Base-by-base conservation (phyloP, 2,797 vertebrate genomes). In the Jordanella pulchra region DNA sequence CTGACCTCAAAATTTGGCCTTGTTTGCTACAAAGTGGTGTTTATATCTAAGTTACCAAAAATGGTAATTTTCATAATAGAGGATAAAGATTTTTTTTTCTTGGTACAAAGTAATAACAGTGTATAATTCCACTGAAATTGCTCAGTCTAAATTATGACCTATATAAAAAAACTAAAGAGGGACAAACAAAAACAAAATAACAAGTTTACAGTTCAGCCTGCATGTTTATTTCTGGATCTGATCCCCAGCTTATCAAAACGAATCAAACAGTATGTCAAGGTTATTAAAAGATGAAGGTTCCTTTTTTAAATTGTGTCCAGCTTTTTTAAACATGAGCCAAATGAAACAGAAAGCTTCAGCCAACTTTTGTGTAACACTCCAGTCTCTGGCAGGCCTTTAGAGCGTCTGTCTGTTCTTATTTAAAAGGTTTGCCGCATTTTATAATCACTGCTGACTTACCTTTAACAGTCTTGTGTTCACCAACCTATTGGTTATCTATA, bases 221-320 rank as follows among this genome's bases (percentile, higher is more conserved):
- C 30, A 55, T 44, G 60, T 63, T 14, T 63, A 54, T 30, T 60
- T 53, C 58, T 45, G 45, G 18, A 60, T 64, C 18, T 42, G 9
- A 21, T 51, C 47, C 9, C 32, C 14, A 10, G 18, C 63, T 18
- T 51, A 39, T 39, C 50, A 51, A 14, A 63, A 23, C 7, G 27
- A 11, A 72, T 47, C 21, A 64, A 25, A 64, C 18, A 80, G 44
- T 70, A 48, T 63, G 44, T 45, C 42, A 69, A 67, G 58, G 66
- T 80, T 51, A 69, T 56, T 44, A 65, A 65, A 76, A 67, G 17
- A 69, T 58, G 21, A 30, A 76, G 32, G 32, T 55, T 13, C 21
- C 58, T 69, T 73, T 63, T 69, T 63, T 15, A 54, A 63, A 53
- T 70, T 65, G 53, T 47, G 35, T 65, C 58, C 69, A 67, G 70